phyloP scores from a whole-genome alignment of 2,888 invertebrate species.

The Alitta virens region DNA sequence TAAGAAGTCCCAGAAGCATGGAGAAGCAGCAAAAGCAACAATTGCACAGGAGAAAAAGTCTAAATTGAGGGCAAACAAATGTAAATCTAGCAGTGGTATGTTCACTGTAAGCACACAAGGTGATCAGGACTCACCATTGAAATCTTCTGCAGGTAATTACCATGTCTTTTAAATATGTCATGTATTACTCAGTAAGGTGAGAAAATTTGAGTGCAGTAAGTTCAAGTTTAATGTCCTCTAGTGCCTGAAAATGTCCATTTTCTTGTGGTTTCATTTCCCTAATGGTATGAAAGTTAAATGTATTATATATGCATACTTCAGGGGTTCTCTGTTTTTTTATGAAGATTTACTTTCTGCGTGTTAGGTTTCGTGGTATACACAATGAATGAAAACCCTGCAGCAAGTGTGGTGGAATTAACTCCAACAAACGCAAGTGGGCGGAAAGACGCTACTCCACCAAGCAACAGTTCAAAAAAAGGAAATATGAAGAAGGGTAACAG shows the following conservation, averaged over 20 bases:
- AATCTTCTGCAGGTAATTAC: too few relatives aligned
- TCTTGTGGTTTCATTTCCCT: too few relatives aligned
- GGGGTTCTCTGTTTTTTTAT: too few relatives aligned
- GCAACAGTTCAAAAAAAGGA: conserved; percentile 6
- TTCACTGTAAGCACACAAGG: not conserved
- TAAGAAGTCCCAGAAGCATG: not conserved
- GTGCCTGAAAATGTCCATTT: too few relatives aligned
- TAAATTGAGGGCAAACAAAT: not conserved
- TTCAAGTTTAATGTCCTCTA: too few relatives aligned
- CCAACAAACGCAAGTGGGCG: not conserved
- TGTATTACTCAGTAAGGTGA: too few relatives aligned
- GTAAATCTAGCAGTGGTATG: not conserved
- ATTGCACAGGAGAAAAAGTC: not conserved
- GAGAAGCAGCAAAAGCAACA: not conserved
- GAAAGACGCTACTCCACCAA: conserved; percentile 1
- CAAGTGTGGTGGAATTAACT: conserved; percentile 11
- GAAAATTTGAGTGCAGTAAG: too few relatives aligned
- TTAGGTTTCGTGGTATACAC: conserved; percentile 1
- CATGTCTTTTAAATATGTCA: too few relatives aligned
- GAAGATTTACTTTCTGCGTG: too few relatives aligned
- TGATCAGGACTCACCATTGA: not conserved
- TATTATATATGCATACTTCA: too few relatives aligned
- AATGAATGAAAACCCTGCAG: conserved; percentile 5
- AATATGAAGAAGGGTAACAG: conserved; percentile 13
- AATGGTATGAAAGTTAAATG: too few relatives aligned